Evolutionary conservation across 2,888 invertebrate genomes (phyloP).

Genomic region (Tethea ocularis): DNA sequence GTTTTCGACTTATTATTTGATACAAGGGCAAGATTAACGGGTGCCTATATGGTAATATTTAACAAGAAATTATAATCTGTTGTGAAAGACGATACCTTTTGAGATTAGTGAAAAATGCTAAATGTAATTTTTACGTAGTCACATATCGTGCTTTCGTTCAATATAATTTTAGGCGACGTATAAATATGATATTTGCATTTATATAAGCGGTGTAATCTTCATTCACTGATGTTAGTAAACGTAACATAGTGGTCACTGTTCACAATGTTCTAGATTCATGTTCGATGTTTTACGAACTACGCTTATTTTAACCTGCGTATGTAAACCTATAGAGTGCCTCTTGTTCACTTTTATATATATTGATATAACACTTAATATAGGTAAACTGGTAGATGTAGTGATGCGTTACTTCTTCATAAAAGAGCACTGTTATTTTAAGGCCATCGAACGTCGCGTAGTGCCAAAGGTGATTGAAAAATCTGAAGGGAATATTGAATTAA

Average conservation of each 20-base stretch:
- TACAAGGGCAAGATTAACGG: slow-evolving; percentile 50
- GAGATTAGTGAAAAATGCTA: slow-evolving; percentile 65
- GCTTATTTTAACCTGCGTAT: slow-evolving; percentile 81
- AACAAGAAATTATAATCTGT: slow-evolving; percentile 67
- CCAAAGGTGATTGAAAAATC: slow-evolving; percentile 53
- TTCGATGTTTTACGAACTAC: slow-evolving; percentile 78
- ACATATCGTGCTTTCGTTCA: slow-evolving; percentile 49
- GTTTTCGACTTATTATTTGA: slow-evolving; percentile 41
- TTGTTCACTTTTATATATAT: slow-evolving; percentile 84
- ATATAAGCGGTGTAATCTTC: slow-evolving; percentile 40
- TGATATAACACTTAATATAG: slow-evolving; percentile 76
- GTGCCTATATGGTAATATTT: slow-evolving; percentile 60
- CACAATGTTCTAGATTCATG: slow-evolving; percentile 55
- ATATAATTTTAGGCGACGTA: slow-evolving; percentile 43
- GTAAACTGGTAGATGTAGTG: slow-evolving; percentile 58
- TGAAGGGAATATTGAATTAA: not conserved
- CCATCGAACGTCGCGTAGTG: slow-evolving; percentile 71
- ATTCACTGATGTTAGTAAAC: slow-evolving; percentile 49
- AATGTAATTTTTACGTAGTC: slow-evolving; percentile 65
- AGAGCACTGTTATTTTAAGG: slow-evolving; percentile 61
- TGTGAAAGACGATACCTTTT: slow-evolving; percentile 80
- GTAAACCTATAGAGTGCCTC: slow-evolving; percentile 84
- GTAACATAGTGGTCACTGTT: slow-evolving; percentile 51
- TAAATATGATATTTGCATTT: slow-evolving; percentile 34
- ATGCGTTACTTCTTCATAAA: slow-evolving; percentile 54